Conservation (phyloP, 1,140 invertebrate genomes). For the Brachionus rubens region DNA sequence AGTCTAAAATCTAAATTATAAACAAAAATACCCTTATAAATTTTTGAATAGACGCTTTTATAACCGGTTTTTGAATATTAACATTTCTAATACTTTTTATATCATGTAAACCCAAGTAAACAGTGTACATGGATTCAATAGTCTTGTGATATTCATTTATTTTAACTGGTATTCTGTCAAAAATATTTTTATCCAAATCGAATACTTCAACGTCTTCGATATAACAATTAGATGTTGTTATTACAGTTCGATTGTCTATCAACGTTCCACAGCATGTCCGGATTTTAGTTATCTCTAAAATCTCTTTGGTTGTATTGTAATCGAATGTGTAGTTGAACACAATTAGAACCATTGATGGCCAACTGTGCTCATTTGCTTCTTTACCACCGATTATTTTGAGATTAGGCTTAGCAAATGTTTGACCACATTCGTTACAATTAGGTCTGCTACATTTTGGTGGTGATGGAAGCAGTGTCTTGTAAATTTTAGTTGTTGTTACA, state of each 20-base stretch:
- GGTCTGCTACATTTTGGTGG: neutral
- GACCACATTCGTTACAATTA: neutral
- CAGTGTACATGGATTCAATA: constrained; percentile 31
- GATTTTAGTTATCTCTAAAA: neutral
- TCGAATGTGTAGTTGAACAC: constrained; percentile 13
- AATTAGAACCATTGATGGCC: constrained; percentile 39
- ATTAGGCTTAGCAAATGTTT: constrained; percentile 18
- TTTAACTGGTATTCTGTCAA: neutral
- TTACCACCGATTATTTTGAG: neutral
- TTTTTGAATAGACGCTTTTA: neutral
- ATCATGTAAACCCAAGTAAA: constrained; percentile 37
- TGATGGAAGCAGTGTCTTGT: neutral
- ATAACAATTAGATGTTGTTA: constrained; percentile 34
- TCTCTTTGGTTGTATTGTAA: neutral
- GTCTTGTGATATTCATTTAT: constrained; percentile 6
- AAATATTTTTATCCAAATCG: neutral
- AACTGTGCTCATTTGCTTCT: constrained; percentile 27
- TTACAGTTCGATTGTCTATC: neutral
- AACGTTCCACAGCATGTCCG: constrained; percentile 22
- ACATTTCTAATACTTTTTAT: neutral
- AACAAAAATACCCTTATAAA: neutral
- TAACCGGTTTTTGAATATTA: neutral
- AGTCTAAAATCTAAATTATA: too few species aligned
- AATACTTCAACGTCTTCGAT: neutral
- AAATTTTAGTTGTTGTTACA: neutral